Evolutionary conservation across 2,888 invertebrate genomes (phyloP).

Genomic region (Dryomyza anilis): DNA sequence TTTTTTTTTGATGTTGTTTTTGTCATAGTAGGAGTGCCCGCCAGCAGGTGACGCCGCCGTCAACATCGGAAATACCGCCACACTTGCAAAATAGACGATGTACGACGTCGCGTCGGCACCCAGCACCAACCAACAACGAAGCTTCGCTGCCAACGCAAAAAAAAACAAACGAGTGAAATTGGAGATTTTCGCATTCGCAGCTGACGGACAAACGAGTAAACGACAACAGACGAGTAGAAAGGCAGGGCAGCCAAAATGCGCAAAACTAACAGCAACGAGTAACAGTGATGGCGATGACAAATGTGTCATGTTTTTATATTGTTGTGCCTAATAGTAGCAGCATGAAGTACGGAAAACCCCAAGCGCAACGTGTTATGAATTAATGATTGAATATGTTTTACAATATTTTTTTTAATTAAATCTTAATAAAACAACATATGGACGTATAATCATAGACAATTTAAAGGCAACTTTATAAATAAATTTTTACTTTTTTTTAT

Average conservation of each 20-base stretch:
- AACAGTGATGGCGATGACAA: constrained; percentile 27
- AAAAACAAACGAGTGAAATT: not conserved
- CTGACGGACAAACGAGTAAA: constrained; percentile 26
- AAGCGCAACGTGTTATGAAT: too few relatives aligned
- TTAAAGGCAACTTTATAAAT: too few relatives aligned
- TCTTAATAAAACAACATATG: too few relatives aligned
- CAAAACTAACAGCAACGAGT: not conserved
- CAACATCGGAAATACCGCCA: not conserved
- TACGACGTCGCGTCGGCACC: not conserved
- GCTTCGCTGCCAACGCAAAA: not conserved
- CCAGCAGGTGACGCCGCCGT: not conserved
- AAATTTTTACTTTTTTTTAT: too few relatives aligned
- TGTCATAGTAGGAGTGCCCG: too few relatives aligned
- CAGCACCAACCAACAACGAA: not conserved
- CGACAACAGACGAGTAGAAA: not conserved
- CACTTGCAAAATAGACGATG: constrained; percentile 4
- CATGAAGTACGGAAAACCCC: too few relatives aligned
- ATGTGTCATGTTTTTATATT: too few relatives aligned
- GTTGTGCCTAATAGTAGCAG: too few relatives aligned
- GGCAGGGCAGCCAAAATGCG: not conserved
- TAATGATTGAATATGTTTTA: too few relatives aligned
- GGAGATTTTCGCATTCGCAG: constrained; percentile 24
- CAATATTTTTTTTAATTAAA: too few relatives aligned
- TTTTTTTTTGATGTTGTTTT: not conserved
- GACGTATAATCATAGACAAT: too few relatives aligned